Base-by-base conservation (phyloP, 2,113 vertebrate species). In the Hyaena hyaena region DNA sequence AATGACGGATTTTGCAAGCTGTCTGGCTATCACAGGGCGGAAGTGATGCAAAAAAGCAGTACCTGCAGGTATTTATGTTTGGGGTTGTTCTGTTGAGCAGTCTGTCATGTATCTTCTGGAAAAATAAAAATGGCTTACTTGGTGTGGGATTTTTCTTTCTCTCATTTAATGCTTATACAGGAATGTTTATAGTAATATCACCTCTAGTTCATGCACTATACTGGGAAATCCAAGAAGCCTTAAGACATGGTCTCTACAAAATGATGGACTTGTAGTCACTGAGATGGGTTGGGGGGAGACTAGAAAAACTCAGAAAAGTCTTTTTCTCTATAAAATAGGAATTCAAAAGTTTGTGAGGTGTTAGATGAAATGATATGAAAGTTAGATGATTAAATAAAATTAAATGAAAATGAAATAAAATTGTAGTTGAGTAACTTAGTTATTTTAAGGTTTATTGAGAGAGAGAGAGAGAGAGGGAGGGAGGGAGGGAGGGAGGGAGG, bases 31-130 rank as follows among this genome's bases (percentile, higher is more conserved):
- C 99, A 99, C 98, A 99, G 99, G 97, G 99, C 99, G 10, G 99
- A 99, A 98, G 99, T 99, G 98, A 99, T 99, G 99, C 99, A 99
- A 97, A 99, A 99, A 98, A 99, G 99, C 99, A 99, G 99, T 98
- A 99, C 99, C 96, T 99, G 99, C 99, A 99, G 99, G 99, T 99
- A 99, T 97, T 95, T 98, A 95, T 94, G 74, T 97, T 31, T 11
- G 93, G 77, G 63, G 4, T 81, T 66, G 45, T 89, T 86, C 53
- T 89, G 28, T 63, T 65, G 33, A 24, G 48, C 28, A 7, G 5
- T 68, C 28, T 69, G 2, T 83, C 4, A 0, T 17, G 53, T 33
- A 19, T 81, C 53, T 91, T 76, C 35, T 10, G 4, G 53, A 53
- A 58, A 93, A 82, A 85, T n/a, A 84, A 95, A 95, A 77, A 50